These are phyloP conservation scores for Artibeus lituratus DNA, from an alignment of 2,797 vertebrate species.

Conservation along the genomic window DNA sequence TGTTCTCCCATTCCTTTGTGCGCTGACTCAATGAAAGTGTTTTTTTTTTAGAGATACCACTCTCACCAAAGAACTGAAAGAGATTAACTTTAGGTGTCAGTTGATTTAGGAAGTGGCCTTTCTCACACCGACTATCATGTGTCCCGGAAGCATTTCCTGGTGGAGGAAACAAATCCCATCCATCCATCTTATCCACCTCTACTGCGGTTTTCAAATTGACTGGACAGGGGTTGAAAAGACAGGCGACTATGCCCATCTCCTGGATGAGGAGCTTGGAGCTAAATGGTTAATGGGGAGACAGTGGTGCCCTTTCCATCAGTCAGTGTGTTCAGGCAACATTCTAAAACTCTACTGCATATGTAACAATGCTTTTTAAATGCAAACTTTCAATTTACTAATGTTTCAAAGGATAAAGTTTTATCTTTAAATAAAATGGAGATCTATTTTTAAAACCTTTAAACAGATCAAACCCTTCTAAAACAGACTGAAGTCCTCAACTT, in stretches of 20 bases:
- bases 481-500: conserved; percentile 1
- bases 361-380: background rate
- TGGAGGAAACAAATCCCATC: background rate
- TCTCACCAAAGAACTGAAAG: background rate
- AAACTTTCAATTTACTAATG: background rate
- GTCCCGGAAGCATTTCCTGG: background rate
- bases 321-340: background rate
- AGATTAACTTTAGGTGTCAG: background rate
- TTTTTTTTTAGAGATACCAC: background rate
- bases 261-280: background rate
- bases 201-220: background rate
- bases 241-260: background rate
- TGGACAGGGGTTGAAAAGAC: background rate
- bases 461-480: background rate
- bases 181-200: background rate
- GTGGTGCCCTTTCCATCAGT: background rate
- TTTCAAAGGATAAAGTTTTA: background rate
- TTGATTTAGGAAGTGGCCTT: conserved; percentile 6
- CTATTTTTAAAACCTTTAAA: conserved; percentile 29
- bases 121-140: background rate
- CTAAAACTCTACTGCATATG: background rate
- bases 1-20: no score
- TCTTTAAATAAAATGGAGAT: background rate
- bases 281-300: background rate
- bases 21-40: background rate